phyloP scores from a whole-genome alignment of 2,888 invertebrate species.

The Coremacera marginata region DNA sequence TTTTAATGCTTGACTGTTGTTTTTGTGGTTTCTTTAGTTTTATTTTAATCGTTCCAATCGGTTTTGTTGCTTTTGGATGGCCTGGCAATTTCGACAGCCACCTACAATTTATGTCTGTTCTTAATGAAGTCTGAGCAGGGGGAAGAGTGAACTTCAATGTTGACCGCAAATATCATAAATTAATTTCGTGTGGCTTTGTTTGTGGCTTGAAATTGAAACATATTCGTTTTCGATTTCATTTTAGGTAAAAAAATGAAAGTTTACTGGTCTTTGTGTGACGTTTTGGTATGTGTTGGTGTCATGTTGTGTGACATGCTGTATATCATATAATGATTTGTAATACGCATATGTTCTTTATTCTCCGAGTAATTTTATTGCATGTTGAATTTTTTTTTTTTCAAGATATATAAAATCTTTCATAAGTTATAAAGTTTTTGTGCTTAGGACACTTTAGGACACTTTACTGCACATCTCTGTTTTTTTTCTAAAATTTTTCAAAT shows the following conservation, averaged over 20 bases:
- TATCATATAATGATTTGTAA: too few species aligned
- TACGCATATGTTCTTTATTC: too few species aligned
- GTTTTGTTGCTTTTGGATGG: background rate
- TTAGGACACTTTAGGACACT: too few species aligned
- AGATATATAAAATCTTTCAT: too few species aligned
- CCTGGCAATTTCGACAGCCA: constrained; percentile 2
- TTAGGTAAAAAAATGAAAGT: constrained; percentile 23
- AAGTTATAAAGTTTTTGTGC: too few species aligned
- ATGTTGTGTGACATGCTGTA: background rate
- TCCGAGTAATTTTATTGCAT: too few species aligned
- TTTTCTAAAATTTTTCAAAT: too few species aligned
- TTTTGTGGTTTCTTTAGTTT: background rate
- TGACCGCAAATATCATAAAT: constrained; percentile 16
- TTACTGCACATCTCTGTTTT: too few species aligned
- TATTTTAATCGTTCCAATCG: constrained; percentile 3
- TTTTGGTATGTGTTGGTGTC: background rate
- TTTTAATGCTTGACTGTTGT: background rate
- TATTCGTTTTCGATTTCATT: constrained; percentile 28
- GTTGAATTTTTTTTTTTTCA: too few species aligned
- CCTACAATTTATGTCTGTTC: constrained; percentile 28
- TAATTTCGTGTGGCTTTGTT: constrained; percentile 18
- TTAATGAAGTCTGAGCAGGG: constrained; percentile 22
- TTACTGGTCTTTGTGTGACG: background rate
- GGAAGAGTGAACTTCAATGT: background rate
- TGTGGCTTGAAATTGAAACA: constrained; percentile 12